Evolutionary conservation across 2,797 vertebrate species (phyloP).

Genomic region (Muscicapa comitata): DNA sequence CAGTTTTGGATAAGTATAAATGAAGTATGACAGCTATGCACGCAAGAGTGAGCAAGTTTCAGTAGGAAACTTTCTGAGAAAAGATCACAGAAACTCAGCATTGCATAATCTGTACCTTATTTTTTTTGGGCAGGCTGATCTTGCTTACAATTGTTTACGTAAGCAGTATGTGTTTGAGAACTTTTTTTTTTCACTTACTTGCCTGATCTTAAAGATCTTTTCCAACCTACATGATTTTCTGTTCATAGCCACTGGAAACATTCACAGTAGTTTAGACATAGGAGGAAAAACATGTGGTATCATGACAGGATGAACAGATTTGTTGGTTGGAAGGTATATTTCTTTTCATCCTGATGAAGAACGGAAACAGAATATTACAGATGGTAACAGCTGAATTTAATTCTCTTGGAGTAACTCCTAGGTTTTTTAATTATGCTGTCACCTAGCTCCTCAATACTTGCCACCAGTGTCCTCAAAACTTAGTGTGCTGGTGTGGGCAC

Average conservation of each 20-base stretch:
- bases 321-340: not conserved
- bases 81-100: constrained; percentile 53
- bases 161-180: not conserved
- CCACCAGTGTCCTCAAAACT: not conserved
- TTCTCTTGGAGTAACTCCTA: not conserved
- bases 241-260: not conserved
- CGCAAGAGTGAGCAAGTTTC: constrained; percentile 48
- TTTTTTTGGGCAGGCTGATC: not conserved
- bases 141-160: not conserved
- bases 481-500: not conserved
- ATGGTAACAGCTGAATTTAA: not conserved
- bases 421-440: not conserved
- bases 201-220: not conserved
- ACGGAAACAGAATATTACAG: not conserved
- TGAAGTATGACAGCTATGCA: constrained; percentile 68
- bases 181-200: not conserved
- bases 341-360: not conserved
- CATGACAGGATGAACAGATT: not conserved
- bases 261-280: not conserved
- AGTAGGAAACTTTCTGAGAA: constrained; percentile 45
- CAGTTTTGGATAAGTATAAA: constrained; percentile 61
- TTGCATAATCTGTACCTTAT: constrained; percentile 38
- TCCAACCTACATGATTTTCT: not conserved
- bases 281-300: not conserved
- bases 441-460: not conserved